Conservation (phyloP, 2,113 vertebrate species). For the Crypturellus undulatus region DNA sequence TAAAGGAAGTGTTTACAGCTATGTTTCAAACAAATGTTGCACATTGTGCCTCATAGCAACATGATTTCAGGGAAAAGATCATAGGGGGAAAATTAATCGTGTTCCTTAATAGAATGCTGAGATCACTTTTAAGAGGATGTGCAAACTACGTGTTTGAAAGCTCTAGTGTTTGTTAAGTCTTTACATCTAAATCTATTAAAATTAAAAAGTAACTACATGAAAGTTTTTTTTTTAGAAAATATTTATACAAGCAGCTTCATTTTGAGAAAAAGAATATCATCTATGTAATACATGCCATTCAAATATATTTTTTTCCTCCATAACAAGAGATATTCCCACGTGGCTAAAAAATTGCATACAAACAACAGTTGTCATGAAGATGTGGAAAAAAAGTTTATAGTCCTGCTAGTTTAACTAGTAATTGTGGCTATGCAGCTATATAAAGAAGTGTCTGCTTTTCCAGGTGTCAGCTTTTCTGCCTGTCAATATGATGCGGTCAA, state of each 20-base stretch:
- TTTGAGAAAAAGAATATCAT: neutral
- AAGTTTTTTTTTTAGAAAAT: neutral
- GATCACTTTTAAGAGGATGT: neutral
- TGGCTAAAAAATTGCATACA: neutral
- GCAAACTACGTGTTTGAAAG: neutral
- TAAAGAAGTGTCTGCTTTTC: neutral
- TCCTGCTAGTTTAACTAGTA: neutral
- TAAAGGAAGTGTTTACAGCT: neutral
- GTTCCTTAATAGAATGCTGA: neutral
- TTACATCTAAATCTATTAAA: neutral
- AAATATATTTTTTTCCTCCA: neutral
- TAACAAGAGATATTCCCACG: neutral
- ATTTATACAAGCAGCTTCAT: neutral
- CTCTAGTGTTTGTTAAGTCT: neutral
- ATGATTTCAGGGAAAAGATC: neutral
- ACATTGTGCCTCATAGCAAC: neutral
- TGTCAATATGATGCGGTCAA: neutral
- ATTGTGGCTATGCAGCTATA: neutral
- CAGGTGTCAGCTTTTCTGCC: neutral
- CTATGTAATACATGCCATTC: neutral
- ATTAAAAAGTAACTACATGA: neutral
- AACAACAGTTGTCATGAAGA: neutral
- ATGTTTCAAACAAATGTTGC: neutral
- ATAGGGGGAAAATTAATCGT: neutral
- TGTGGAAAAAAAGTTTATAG: neutral